Evolutionary conservation across 2,797 vertebrate genomes (phyloP), one percentile per base, ranked within the genome.

Genomic region (Esox lucius): DNA sequence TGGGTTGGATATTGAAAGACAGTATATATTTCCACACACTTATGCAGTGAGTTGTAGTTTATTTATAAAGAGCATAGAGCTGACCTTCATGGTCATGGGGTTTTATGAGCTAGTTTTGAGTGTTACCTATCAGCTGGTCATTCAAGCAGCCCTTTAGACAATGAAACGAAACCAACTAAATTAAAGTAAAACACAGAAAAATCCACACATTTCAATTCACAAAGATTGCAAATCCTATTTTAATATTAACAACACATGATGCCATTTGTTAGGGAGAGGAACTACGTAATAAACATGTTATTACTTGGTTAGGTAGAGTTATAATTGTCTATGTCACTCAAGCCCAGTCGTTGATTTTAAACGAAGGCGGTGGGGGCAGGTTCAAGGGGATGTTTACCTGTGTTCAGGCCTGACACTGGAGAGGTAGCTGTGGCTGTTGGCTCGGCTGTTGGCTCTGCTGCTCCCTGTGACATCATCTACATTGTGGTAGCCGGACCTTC

Each of bases 361-460:
- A 22, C 15, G 17, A 22, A 24, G 53, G 56, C 9, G 9, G 8
- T 28, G 26, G 26, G 31, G 42, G 42, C 42, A 16, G n/a, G n/a
- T 7, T 2, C 7, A 53, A 22, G 22, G 56, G 46, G 61, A 35
- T 22, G 56, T 73, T 31, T 93, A 98, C 97, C 97, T 98, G 94
- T 93, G 94, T 82, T 95, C 96, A 0, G 96, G 95, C 78, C 96
- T 94, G 84, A 97, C 93, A 67, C 91, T 94, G 39, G 95, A 94
- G 81, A 98, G 85, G 80, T 98, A 98, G 87, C 91, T 97, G 86
- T 94, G 94, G 72, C 94, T 88, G 56, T 92, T 84, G 0, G 94
- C 87, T 73, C 95, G 94, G 72, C 94, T 88, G 56, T 92, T 84
- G 0, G 94, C 87, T 73, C 95, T 91, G 5, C 91, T 81, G 4